phyloP scores from a whole-genome alignment of 2,888 invertebrate genomes.

The Drosophila recens region DNA sequence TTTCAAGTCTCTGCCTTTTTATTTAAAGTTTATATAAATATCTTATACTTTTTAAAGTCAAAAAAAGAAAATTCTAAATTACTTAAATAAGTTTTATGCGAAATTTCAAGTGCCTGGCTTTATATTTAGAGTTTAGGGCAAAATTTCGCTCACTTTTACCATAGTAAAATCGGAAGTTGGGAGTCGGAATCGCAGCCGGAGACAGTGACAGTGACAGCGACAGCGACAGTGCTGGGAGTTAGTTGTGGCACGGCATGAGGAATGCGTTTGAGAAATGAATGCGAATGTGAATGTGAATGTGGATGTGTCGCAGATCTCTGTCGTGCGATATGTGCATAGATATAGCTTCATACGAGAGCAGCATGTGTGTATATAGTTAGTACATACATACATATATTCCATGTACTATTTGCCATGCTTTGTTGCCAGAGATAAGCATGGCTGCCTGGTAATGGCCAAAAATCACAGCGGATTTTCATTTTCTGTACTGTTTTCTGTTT shows the following conservation, averaged over 20 bases:
- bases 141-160: too few species aligned
- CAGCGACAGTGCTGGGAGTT: slow-evolving; percentile 1
- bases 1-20: too few species aligned
- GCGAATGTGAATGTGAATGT: slow-evolving; percentile 32
- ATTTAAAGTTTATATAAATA: too few species aligned
- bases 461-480: slow-evolving; percentile 72
- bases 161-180: slow-evolving; percentile 1
- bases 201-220: neutral
- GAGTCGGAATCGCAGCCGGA: neutral
- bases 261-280: slow-evolving; percentile 66
- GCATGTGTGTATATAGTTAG: slow-evolving; percentile 46
- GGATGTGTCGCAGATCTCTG: slow-evolving; percentile 62
- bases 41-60: too few species aligned
- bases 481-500: slow-evolving; percentile 6
- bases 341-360: slow-evolving; percentile 56
- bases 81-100: too few species aligned
- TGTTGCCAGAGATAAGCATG: slow-evolving; percentile 63
- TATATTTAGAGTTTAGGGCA: too few species aligned
- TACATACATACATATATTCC: slow-evolving; percentile 34
- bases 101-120: too few species aligned
- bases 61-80: too few species aligned
- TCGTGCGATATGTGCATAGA: slow-evolving; percentile 66
- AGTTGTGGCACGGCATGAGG: slow-evolving; percentile 44
- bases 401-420: slow-evolving; percentile 57
- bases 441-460: slow-evolving; percentile 75